Evolutionary conservation across 2,888 invertebrate genomes (phyloP).

Genomic region (Leucozona laternaria): DNA sequence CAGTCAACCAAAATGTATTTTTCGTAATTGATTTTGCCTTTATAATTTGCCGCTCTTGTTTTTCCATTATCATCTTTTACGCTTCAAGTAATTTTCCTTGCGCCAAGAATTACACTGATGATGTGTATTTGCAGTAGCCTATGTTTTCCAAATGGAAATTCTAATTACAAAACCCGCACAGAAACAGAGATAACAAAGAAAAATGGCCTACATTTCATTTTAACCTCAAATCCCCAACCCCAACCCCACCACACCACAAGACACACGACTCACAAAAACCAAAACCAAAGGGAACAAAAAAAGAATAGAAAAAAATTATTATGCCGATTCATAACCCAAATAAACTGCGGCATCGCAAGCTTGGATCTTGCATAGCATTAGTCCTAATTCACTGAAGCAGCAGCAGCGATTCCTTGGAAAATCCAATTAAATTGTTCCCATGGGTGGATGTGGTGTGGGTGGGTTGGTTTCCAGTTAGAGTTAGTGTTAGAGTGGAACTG

Average conservation of each 20-base stretch:
- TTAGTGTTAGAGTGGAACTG: neutral
- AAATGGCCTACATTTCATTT: constrained; percentile 74
- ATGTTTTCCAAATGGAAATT: constrained; percentile 60
- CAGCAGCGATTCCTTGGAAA: constrained; percentile 57
- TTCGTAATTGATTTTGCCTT: constrained; percentile 66
- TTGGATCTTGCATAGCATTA: constrained; percentile 74
- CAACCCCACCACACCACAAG: neutral
- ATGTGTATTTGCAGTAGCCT: constrained; percentile 13
- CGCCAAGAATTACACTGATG: constrained; percentile 15
- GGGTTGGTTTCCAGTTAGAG: too few relatives aligned
- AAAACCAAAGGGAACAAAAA: constrained; percentile 8
- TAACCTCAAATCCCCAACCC: constrained; percentile 36
- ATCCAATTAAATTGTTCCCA: constrained; percentile 75
- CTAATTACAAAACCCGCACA: constrained; percentile 71
- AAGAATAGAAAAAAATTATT: constrained; percentile 42
- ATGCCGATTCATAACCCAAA: constrained; percentile 75
- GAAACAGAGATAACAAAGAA: constrained; percentile 73
- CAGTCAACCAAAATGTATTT: constrained; percentile 40
- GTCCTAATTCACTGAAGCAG: constrained; percentile 66
- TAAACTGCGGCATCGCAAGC: constrained; percentile 70
- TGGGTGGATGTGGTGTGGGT: constrained; percentile 41
- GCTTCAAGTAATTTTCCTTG: constrained; percentile 36
- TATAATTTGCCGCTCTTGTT: constrained; percentile 14
- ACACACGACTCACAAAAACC: neutral
- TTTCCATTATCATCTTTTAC: constrained; percentile 46